Evolutionary conservation across 2,113 vertebrate species (phyloP).

Genomic region (Colinus virginianus): DNA sequence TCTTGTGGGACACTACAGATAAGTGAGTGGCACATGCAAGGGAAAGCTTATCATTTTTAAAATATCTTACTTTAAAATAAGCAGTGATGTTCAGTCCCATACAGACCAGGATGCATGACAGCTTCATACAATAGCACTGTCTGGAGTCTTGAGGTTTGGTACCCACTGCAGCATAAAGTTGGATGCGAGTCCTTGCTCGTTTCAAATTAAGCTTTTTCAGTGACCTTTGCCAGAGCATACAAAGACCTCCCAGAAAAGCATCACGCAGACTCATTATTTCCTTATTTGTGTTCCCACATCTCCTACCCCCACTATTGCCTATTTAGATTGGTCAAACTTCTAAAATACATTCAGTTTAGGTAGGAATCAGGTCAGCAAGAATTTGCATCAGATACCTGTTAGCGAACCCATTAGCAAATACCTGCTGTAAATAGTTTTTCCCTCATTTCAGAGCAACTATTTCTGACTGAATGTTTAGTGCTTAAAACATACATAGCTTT

Average conservation of each 20-base stretch:
- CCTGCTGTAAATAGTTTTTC: not conserved
- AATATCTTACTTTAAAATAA: not conserved
- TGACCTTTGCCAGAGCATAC: not conserved
- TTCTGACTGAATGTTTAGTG: not conserved
- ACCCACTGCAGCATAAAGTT: not conserved
- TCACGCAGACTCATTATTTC: not conserved
- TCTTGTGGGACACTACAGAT: not conserved
- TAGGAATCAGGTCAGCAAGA: not conserved
- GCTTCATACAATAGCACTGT: not conserved
- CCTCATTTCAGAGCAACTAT: not conserved
- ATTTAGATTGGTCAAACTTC: not conserved
- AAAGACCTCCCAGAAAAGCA: not conserved
- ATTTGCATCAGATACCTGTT: not conserved
- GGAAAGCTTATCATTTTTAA: not conserved
- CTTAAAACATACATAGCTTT: not conserved
- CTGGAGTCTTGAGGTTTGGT: not conserved
- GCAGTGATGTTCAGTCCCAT: not conserved
- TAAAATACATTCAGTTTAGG: not conserved
- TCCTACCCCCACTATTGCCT: not conserved
- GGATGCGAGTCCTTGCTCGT: not conserved
- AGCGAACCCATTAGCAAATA: not conserved
- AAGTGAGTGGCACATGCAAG: not conserved
- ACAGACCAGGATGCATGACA: not conserved
- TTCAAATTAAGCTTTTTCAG: not conserved
- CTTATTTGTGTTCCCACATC: not conserved